Evolutionary conservation across 2,113 vertebrate genomes (phyloP).

Genomic region (Ornithorhynchus anatinus): DNA sequence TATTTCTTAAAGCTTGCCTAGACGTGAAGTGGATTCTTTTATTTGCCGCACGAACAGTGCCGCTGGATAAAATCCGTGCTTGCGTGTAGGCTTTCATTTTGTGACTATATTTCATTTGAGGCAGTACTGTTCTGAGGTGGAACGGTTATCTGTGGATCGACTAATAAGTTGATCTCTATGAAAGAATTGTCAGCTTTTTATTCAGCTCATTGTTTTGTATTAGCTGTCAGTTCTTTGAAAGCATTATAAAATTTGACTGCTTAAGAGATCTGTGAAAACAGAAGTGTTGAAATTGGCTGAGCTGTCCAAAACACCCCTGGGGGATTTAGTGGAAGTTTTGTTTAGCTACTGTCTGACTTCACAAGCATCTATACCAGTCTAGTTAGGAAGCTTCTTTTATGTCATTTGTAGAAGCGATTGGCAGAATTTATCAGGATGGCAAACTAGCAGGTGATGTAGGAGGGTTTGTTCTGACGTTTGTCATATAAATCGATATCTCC

Average conservation of each 20-base stretch:
- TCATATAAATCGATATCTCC: background rate
- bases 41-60: too few relatives aligned
- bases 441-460: background rate
- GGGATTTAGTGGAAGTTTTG: constrained; percentile 29
- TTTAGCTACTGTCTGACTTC: background rate
- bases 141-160: too few relatives aligned
- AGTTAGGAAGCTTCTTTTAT: background rate
- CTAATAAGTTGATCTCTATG: too few relatives aligned
- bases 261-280: background rate
- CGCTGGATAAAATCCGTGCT: too few relatives aligned
- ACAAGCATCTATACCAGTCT: background rate
- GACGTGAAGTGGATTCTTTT: too few relatives aligned
- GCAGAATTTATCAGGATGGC: background rate
- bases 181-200: too few relatives aligned
- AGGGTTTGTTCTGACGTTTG: background rate
- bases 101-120: too few relatives aligned
- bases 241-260: constrained; percentile 34
- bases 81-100: too few relatives aligned
- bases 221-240: too few relatives aligned
- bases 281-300: constrained; percentile 1
- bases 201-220: too few relatives aligned
- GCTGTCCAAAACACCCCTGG: background rate
- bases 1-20: too few relatives aligned
- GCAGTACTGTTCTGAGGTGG: too few relatives aligned
- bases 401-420: background rate